Conservation (phyloP, 2,888 invertebrate species). For the Noctua janthina region DNA sequence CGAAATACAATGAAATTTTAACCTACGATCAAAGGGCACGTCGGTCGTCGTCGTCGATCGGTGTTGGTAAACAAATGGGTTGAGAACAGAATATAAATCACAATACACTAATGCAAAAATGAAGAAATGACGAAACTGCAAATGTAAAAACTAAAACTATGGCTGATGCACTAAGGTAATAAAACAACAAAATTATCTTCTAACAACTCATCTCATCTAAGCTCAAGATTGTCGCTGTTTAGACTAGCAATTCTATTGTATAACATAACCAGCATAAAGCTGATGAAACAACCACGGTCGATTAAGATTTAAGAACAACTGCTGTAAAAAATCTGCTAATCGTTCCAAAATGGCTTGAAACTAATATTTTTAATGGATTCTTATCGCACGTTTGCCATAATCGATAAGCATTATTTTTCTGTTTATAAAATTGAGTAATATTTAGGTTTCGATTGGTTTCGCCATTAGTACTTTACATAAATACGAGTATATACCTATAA, state of each 20-base stretch:
- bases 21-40: conserved; percentile 16
- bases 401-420: conserved; percentile 26
- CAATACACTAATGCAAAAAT: neutral
- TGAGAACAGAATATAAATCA: conserved; percentile 7
- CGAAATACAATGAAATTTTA: conserved; percentile 37
- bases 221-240: conserved; percentile 13
- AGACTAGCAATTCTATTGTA: conserved; percentile 39
- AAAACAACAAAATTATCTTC: conserved; percentile 1
- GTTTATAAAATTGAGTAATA: conserved; percentile 8
- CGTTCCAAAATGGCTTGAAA: conserved; percentile 46
- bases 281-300: conserved; percentile 47
- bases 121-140: neutral
- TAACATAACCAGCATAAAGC: conserved; percentile 40
- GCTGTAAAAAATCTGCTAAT: conserved; percentile 50
- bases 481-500: neutral
- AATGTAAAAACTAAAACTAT: neutral
- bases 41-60: neutral
- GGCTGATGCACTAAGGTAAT: neutral
- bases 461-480: neutral
- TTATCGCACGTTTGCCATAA: conserved; percentile 50
- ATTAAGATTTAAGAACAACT: conserved; percentile 48
- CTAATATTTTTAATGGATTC: conserved; percentile 58
- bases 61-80: conserved; percentile 48
- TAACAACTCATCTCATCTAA: conserved; percentile 10
- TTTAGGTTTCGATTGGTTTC: conserved; percentile 11